A percentile compares a stretch with the other conserved stretches of the same genome.
Conservation (phyloP, 2,888 invertebrate genomes). For the Spisula solida region DNA sequence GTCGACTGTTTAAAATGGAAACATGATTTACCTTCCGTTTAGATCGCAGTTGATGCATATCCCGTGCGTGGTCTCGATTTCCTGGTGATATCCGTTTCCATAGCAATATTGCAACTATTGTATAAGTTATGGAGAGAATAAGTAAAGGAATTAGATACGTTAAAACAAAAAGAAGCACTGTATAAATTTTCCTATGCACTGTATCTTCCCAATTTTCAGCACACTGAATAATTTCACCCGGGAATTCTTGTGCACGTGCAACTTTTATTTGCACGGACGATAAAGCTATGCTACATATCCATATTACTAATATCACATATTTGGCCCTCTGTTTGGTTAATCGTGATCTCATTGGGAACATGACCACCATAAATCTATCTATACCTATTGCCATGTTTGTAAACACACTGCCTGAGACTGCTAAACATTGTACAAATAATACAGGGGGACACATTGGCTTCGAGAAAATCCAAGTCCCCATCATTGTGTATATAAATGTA, state of each 20-base stretch:
- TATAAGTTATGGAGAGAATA: slow-evolving; percentile 88
- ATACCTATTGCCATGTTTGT: slow-evolving; percentile 88
- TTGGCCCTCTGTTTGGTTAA: slow-evolving; percentile 87
- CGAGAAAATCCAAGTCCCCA: slow-evolving; percentile 88
- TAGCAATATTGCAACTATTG: slow-evolving; percentile 87
- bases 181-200: slow-evolving; percentile 76
- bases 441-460: slow-evolving; percentile 88
- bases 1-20: too few relatives aligned
- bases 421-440: slow-evolving; percentile 88
- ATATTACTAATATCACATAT: slow-evolving; percentile 87
- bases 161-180: slow-evolving; percentile 83
- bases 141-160: slow-evolving; percentile 87
- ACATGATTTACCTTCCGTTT: slow-evolving; percentile 87
- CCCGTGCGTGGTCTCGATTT: slow-evolving; percentile 88
- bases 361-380: slow-evolving; percentile 87
- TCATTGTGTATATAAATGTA: slow-evolving; percentile 90
- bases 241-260: slow-evolving; percentile 76
- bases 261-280: slow-evolving; percentile 87
- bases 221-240: slow-evolving; percentile 72
- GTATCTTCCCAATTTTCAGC: slow-evolving; percentile 77
- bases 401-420: slow-evolving; percentile 88
- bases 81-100: slow-evolving; percentile 88
- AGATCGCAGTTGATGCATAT: slow-evolving; percentile 87
- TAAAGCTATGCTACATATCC: slow-evolving; percentile 87
- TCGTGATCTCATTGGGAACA: slow-evolving; percentile 86